Evolutionary conservation across 2,888 invertebrate genomes (phyloP), one percentile per base, ranked within the genome.

Genomic region (Philereme vetulata): DNA sequence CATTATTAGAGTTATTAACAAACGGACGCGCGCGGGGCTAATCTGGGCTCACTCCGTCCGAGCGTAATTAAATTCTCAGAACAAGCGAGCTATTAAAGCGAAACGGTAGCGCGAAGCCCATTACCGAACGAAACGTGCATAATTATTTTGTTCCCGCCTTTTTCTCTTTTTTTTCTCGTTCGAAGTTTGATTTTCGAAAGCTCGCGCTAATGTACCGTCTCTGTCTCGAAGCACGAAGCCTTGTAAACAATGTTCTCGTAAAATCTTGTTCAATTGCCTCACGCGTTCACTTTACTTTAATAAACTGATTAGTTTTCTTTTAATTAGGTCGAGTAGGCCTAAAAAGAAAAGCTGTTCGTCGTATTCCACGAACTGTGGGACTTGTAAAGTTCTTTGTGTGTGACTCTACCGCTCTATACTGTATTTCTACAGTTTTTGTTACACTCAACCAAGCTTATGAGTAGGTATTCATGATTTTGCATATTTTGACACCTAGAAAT

Each of bases 121-220:
- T 91, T 90, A 90, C 87, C 82, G 86, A 88, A 90, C 87, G 86
- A 89, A 90, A 90, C 90, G 90, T 90, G 88, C 83, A 91, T 92
- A 92, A 92, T 92, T 91, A 91, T 92, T 92, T 92, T 87, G 90
- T 91, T 90, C 88, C 88, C 88, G 85, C 85, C 82, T 85, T 89
- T 87, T 86, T 48, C 47, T 5, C 35, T 48, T 61, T 85, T 84
- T 83, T 87, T 85, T 85, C 79, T 81, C 81, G 77, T 87, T 84
- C 79, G 78, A 77, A 81, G 81, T 86, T 88, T 84, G 86, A 86
- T 86, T 88, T 90, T 87, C 84, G 88, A 86, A 86, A 84, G 82
- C 78, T 73, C 78, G 78, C 83, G 82, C 88, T 92, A 91, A 91
- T 89, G 86, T 79, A 77, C 75, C 90, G 85, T 86, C 86, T 75